Evolutionary conservation across 2,888 invertebrate genomes (phyloP).

Genomic region (Lycaena phlaeas): DNA sequence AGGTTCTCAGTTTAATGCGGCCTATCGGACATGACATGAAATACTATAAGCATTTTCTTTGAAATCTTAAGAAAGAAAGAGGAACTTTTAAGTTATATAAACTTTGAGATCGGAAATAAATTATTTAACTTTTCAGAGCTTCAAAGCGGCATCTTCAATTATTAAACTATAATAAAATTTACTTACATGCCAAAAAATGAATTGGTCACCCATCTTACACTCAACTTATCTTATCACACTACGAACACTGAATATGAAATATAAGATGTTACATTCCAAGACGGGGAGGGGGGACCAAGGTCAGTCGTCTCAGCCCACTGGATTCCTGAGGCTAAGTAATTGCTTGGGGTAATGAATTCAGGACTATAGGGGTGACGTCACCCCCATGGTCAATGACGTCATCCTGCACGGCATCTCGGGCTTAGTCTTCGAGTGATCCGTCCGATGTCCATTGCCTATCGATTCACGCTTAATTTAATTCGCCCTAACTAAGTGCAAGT

Average conservation of each 20-base stretch:
- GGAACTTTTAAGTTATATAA: no score
- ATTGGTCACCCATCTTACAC: not conserved
- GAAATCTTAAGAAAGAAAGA: no score
- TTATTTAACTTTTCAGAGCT: no score
- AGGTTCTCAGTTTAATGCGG: no score
- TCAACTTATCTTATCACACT: not conserved
- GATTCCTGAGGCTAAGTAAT: constrained; percentile 3
- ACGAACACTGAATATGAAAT: not conserved
- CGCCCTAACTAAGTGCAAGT: not conserved
- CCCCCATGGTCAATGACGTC: constrained; percentile 55
- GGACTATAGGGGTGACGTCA: constrained; percentile 48
- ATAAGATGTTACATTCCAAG: not conserved
- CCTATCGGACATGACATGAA: no score
- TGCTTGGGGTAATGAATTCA: constrained; percentile 22
- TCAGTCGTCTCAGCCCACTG: not conserved
- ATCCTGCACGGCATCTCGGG: constrained; percentile 37
- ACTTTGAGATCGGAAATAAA: no score
- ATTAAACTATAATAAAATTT: no score
- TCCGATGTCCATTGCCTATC: constrained; percentile 35
- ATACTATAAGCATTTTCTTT: no score
- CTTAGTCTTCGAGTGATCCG: constrained; percentile 36
- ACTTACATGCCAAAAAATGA: not conserved
- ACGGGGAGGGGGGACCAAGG: not conserved
- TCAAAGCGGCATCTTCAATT: no score
- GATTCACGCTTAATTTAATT: constrained; percentile 13